Evolutionary conservation across 1,140 invertebrate genomes (phyloP).

Genomic region (Trachymyrmex cornetzi): DNA sequence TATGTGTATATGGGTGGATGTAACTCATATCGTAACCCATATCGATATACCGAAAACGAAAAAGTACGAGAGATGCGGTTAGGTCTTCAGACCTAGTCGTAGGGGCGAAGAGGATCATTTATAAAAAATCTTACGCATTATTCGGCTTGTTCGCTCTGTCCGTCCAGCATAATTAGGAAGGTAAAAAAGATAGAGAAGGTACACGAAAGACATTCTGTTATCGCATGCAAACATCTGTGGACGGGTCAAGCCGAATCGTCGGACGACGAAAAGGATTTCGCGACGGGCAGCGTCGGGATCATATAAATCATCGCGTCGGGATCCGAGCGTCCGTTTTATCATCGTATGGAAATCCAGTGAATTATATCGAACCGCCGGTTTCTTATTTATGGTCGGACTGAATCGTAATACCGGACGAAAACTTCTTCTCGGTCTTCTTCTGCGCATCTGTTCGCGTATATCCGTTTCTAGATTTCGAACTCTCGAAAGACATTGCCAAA

Average conservation of each 20-base stretch:
- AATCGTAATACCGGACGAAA: conserved; percentile 63
- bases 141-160: neutral
- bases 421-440: conserved; percentile 15
- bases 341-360: conserved; percentile 86
- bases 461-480: neutral
- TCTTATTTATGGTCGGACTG: conserved; percentile 81
- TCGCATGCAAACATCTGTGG: conserved; percentile 37
- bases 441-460: conserved; percentile 47
- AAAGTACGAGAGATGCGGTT: neutral
- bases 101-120: conserved; percentile 28
- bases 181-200: neutral
- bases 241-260: conserved; percentile 5
- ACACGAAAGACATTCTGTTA: conserved; percentile 13
- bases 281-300: conserved; percentile 80
- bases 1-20: conserved; percentile 3
- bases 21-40: conserved; percentile 46
- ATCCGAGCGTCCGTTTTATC: conserved; percentile 84
- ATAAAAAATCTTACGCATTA: conserved; percentile 47
- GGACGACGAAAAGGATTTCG: conserved; percentile 57
- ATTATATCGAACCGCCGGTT: conserved; percentile 81
- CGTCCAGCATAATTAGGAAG: neutral
- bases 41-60: conserved; percentile 15
- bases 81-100: neutral
- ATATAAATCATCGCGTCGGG: conserved; percentile 83
- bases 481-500: neutral